Conservation (phyloP, 2,113 vertebrate species). For the Pogonocichla stellata region DNA sequence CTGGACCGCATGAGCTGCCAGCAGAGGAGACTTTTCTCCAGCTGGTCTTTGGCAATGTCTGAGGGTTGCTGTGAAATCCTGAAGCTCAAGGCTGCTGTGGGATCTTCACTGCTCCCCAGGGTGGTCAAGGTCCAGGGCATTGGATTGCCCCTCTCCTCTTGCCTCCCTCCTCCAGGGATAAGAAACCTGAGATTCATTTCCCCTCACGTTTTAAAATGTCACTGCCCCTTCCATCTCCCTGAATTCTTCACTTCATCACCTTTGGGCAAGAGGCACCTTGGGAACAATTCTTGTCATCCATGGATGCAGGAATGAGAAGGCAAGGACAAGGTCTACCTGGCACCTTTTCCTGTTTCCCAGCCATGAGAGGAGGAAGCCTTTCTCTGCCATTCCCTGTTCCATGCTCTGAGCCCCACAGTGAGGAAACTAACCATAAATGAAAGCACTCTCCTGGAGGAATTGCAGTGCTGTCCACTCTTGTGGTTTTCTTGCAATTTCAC, state of each 20-base stretch:
- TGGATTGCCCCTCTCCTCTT: neutral
- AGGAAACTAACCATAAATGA: neutral
- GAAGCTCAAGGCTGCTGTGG: neutral
- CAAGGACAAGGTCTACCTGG: neutral
- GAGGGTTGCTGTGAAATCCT: neutral
- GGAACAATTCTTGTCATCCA: neutral
- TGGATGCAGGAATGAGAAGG: accelerated
- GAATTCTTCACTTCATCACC: neutral
- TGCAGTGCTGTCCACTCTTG: neutral
- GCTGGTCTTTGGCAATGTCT: accelerated
- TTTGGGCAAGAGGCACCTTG: accelerated
- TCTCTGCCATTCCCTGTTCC: neutral
- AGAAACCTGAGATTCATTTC: neutral
- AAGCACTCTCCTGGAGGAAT: neutral
- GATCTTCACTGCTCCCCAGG: accelerated
- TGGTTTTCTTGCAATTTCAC: neutral
- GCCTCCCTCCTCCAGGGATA: neutral
- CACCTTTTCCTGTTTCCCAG: neutral
- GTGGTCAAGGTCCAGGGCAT: neutral
- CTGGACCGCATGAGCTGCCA: neutral
- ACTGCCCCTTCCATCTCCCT: neutral
- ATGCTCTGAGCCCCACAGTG: neutral
- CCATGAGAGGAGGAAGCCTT: neutral
- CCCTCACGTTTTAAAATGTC: neutral
- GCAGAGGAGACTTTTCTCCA: neutral